Evolutionary conservation across 2,888 invertebrate genomes (phyloP), one percentile per base, ranked within the genome.

Genomic region (Pachycephus smyrnensis): DNA sequence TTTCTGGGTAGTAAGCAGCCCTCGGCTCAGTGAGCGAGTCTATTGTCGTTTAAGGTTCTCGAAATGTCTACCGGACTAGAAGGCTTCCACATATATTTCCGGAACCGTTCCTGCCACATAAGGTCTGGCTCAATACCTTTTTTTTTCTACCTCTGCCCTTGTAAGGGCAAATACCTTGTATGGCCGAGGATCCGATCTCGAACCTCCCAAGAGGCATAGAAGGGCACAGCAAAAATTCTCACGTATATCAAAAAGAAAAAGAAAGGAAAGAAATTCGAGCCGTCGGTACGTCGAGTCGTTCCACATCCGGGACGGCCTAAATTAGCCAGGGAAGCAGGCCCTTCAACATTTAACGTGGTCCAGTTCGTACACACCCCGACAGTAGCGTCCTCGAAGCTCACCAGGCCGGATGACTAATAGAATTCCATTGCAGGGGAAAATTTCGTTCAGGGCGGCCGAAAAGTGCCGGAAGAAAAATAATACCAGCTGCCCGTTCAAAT

Each of bases 41-140:
- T 71, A 71, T 71, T 71, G 71, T 33, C 71, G 71, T 33, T 71
- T 71, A 71, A 71, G 71, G 33, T 33, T 31, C 71, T 71, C 71
- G 12, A 33, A 71, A 71, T 71, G 71, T 71, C 71, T 33, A 33
- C 31, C 33, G 31, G 31, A 31, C 31, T 71, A 31, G 71, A 33
- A 71, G 71, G 71, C 23, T 9, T 33, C 32, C 71, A 71, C 71
- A 71, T 71, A 71, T 71, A 71, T 71, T 71, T 71, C 71, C 71
- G 32, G 71, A 71, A 32, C 31, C 12, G 71, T 23, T 33, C 31
- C 31, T 23, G 33, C 71, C 31, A 71, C 71, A 4, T 55, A 55
- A 9, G 55, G 55, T 55, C 55, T 55, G 55, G 9, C 55, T 55
- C 55, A 55, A 55, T 15, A 23, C 23, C 55, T 55, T 55, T 23